Evolutionary conservation across 92 coral and sea anemone species (phyloP).

Genomic region (Palythoa grandis): DNA sequence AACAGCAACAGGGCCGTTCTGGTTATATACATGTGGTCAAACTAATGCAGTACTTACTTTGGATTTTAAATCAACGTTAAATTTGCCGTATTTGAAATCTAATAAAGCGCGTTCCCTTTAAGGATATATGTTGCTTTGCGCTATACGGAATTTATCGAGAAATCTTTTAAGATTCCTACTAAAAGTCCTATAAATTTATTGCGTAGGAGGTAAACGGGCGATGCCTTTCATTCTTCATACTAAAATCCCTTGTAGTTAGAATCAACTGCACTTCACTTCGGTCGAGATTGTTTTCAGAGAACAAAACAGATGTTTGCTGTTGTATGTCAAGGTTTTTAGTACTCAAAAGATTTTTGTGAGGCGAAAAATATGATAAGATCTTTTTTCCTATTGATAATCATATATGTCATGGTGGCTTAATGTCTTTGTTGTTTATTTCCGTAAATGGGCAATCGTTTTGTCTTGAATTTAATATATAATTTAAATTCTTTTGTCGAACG

Average conservation of each 20-base stretch:
- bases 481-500: not conserved
- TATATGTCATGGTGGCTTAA: not conserved
- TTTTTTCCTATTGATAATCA: conserved; percentile 10
- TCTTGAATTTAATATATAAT: conserved; percentile 8
- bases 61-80: too few species aligned
- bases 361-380: conserved; percentile 18
- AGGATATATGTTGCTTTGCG: not conserved
- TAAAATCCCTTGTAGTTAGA: not conserved
- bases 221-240: not conserved
- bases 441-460: conserved; percentile 30
- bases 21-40: too few species aligned
- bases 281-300: not conserved
- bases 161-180: not conserved
- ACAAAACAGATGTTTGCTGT: not conserved
- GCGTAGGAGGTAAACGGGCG: conserved; percentile 28
- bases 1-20: too few species aligned
- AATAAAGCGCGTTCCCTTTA: not conserved
- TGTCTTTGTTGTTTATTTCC: conserved; percentile 12
- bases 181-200: not conserved
- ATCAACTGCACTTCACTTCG: not conserved
- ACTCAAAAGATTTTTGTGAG: not conserved
- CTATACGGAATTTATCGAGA: not conserved
- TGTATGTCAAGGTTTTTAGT: not conserved
- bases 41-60: too few species aligned
- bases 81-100: not conserved